Evolutionary conservation across 2,113 vertebrate genomes (phyloP).

Genomic region (Ptilorrhoa leucosticta): DNA sequence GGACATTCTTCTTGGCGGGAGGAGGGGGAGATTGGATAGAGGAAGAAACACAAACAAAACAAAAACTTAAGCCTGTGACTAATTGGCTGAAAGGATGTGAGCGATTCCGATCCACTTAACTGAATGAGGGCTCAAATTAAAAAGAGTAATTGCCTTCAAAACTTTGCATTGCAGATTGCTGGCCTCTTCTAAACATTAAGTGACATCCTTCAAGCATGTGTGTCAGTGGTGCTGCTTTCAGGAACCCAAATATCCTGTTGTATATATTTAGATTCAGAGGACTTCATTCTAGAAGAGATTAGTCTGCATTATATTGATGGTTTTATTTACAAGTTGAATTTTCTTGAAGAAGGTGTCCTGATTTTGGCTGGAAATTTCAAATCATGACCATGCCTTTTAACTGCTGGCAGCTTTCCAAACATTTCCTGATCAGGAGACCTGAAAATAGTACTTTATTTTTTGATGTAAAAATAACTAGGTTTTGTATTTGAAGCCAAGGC

Average conservation of each 20-base stretch:
- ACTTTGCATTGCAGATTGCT: constrained; percentile 15
- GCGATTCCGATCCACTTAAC: neutral
- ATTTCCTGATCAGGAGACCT: neutral
- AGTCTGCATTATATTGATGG: neutral
- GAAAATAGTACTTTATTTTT: neutral
- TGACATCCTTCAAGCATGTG: neutral
- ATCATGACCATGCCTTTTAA: neutral
- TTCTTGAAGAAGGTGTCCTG: neutral
- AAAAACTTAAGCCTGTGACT: constrained; percentile 25
- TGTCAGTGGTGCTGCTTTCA: neutral
- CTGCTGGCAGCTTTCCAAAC: neutral
- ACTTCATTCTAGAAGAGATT: neutral
- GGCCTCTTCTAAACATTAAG: neutral
- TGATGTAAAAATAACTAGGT: neutral
- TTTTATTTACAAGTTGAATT: neutral
- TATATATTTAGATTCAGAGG: neutral
- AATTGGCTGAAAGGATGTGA: constrained; percentile 20
- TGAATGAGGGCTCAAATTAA: constrained; percentile 30
- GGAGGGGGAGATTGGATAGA: accelerated
- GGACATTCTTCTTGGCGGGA: neutral
- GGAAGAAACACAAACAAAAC: neutral
- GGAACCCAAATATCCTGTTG: constrained; percentile 1
- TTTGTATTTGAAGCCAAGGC: neutral
- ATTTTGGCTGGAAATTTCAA: constrained; percentile 27
- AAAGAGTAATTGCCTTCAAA: constrained; percentile 28